Evolutionary conservation across 2,113 vertebrate genomes (phyloP), one percentile per base, ranked within the genome.

Genomic region (Tetrax tetrax): DNA sequence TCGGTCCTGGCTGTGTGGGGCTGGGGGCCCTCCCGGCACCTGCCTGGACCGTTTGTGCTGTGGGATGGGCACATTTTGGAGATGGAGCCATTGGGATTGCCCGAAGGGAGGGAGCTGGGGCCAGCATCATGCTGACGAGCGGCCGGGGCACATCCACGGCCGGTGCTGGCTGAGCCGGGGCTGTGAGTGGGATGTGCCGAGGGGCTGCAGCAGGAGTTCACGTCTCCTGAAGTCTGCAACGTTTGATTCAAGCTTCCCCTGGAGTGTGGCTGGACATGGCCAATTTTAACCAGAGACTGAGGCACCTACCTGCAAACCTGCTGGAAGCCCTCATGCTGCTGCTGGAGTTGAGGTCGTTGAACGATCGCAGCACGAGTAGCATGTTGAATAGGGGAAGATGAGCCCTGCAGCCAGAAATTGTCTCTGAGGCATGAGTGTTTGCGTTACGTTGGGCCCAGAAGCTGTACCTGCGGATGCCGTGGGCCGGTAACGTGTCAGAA

Each of bases 281-380:
- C 24, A 8, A 8, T 8, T 25, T 33, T 8, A 45, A 23, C 3
- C 5, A 75, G 6, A 27, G 5, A 3, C 7, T 6, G 70, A 8
- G 33, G 64, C 15, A 5, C 15, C 47, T 7, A 0, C 3, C 27
- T 21, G 72, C n/a, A 31, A 10, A 12, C 11, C 4, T 5, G 27
- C 47, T 47, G 70, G 5, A 43, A 12, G 74, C 4, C 8, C 3
- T 4, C 1, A 2, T 19, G 78, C 74, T 41, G 65, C 82, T n/a
- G 2, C 37, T 16, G 0, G 4, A 14, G 35, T 11, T 18, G 10
- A 9, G 9, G 81, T 33, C 2, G 0, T 6, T 0, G 43, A 18
- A 1, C 0, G 7, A 3, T 1, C 4, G 23, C 10, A 7, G n/a
- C 35, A 6, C 4, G 0, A 27, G 28, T 2, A 25, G 57, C 2